A percentile compares a stretch with the other conserved stretches of the same genome.
Evolutionary conservation across 2,888 invertebrate genomes (phyloP).

Genomic region (Conomelus anceps): DNA sequence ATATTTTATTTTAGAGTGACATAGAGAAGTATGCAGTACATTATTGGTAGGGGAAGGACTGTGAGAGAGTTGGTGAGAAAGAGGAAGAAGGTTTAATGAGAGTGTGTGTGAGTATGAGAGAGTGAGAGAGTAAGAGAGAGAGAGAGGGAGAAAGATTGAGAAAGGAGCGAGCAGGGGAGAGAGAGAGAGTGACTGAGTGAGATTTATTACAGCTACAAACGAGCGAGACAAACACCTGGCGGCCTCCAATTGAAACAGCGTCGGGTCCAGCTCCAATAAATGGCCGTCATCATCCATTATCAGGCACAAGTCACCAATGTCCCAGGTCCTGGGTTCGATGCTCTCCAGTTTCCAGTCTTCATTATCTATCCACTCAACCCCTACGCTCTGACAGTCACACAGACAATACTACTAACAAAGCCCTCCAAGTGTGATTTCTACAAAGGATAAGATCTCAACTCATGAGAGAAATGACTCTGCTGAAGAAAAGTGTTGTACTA

Average conservation of each 20-base stretch:
- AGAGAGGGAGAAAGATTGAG: background rate
- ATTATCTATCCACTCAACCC: background rate
- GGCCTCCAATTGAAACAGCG: background rate
- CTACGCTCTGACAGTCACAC: background rate
- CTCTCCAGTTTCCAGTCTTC: background rate
- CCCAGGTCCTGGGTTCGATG: background rate
- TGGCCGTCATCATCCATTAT: background rate
- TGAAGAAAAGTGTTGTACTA: background rate
- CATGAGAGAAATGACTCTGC: background rate
- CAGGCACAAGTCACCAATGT: background rate
- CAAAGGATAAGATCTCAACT: background rate
- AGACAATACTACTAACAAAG: background rate
- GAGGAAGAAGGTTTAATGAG: too few species aligned
- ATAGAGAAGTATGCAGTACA: background rate
- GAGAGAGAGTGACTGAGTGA: background rate
- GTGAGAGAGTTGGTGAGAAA: too few species aligned
- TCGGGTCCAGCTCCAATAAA: background rate
- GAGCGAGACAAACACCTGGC: background rate
- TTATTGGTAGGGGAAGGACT: background rate
- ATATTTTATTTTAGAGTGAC: background rate
- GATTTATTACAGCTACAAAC: background rate
- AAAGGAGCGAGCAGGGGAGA: too few species aligned
- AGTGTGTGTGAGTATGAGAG: too few species aligned
- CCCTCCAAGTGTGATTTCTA: background rate
- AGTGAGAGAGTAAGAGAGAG: background rate